phyloP scores from a whole-genome alignment of 2,113 vertebrate genomes.

The Gavia stellata region DNA sequence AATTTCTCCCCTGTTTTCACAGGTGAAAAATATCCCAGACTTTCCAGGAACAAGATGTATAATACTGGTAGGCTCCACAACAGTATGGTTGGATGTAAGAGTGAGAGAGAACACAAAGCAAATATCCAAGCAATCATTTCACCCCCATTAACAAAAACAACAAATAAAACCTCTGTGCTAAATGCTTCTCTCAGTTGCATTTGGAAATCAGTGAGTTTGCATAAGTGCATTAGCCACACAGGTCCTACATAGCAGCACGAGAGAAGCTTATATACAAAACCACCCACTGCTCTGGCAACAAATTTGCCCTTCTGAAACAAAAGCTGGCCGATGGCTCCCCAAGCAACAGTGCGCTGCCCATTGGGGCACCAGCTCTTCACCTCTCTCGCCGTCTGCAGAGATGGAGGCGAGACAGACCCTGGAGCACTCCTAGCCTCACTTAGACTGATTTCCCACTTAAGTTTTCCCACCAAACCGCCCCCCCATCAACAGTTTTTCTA shows the following conservation, averaged over 20 bases:
- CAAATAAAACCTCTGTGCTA: not conserved
- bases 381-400: not conserved
- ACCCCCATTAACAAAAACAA: not conserved
- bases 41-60: not conserved
- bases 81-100: not conserved
- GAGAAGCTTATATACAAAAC: not conserved
- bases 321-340: not conserved
- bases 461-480: not conserved
- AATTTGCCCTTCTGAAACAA: not conserved
- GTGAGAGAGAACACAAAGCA: not conserved
- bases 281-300: not conserved
- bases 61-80: not conserved
- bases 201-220: not conserved
- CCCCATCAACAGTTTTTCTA: not conserved
- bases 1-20: not conserved
- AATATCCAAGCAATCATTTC: not conserved
- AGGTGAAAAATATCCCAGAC: not conserved
- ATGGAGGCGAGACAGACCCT: not conserved
- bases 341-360: rapidly evolving
- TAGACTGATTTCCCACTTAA: not conserved
- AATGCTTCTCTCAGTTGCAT: not conserved
- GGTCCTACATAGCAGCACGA: not conserved
- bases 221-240: not conserved
- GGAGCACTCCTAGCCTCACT: not conserved
- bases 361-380: not conserved